A percentile compares a stretch with the other conserved stretches of the same genome.
Conservation (phyloP, 2,797 vertebrate species). For the Gallirallus australis region DNA sequence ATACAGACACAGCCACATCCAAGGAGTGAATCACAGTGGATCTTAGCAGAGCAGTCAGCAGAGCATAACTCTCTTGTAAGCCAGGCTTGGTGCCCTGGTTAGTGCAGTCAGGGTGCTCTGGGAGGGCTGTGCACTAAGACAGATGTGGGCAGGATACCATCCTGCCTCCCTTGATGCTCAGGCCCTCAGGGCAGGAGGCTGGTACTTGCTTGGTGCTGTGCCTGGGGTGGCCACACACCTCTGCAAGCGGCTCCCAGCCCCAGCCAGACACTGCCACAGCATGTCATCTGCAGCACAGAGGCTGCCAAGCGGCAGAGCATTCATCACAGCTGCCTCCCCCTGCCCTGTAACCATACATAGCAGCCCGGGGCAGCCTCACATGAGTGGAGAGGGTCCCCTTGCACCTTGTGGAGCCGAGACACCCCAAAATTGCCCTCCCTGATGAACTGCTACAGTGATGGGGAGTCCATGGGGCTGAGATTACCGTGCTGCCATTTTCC, state of each 20-base stretch:
- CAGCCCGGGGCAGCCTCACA: neutral
- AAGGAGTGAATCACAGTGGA: neutral
- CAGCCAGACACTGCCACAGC: neutral
- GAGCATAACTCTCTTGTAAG: neutral
- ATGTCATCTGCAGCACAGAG: neutral
- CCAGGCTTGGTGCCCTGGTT: neutral
- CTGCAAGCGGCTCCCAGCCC: fast-evolving
- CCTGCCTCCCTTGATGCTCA: neutral
- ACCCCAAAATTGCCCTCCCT: neutral
- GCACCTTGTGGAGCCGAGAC: neutral
- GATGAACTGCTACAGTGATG: fast-evolving
- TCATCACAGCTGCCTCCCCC: neutral
- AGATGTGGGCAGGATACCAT: neutral
- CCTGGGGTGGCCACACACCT: neutral
- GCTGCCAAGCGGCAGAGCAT: constrained; percentile 11
- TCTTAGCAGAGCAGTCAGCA: neutral
- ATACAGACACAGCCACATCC: neutral
- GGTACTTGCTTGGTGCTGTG: neutral
- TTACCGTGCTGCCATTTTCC: neutral
- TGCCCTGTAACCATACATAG: neutral
- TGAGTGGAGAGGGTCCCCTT: neutral
- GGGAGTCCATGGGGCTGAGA: neutral
- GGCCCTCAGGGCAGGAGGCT: neutral
- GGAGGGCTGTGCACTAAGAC: neutral
- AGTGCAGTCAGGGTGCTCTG: fast-evolving